Evolutionary conservation across 2,888 invertebrate genomes (phyloP).

Genomic region (Neuroscelio doddi): DNA sequence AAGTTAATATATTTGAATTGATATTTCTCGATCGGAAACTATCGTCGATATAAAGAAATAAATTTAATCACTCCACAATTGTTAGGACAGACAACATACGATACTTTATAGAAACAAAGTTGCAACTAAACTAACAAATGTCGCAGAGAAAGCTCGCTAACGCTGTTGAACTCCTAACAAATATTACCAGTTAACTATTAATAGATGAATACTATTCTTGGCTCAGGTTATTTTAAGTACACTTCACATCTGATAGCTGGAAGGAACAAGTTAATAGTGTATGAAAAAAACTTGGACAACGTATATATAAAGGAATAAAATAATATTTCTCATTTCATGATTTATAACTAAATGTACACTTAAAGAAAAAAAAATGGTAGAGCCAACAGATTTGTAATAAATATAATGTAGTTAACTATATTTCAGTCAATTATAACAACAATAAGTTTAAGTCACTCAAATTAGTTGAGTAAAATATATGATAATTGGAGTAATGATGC

Average conservation of each 20-base stretch:
- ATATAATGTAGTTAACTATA: too few relatives aligned
- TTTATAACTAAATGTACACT: too few relatives aligned
- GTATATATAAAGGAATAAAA: too few relatives aligned
- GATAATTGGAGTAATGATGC: too few relatives aligned
- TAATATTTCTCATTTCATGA: too few relatives aligned
- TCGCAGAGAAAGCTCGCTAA: constrained; percentile 32
- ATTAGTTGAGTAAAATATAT: too few relatives aligned
- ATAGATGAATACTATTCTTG: constrained; percentile 64
- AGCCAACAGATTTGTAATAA: too few relatives aligned
- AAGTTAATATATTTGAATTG: background rate
- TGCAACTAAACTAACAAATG: constrained; percentile 48
- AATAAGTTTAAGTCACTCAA: too few relatives aligned
- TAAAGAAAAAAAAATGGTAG: too few relatives aligned
- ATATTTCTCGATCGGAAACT: background rate
- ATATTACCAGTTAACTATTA: constrained; percentile 64
- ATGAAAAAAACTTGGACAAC: too few relatives aligned
- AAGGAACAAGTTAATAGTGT: too few relatives aligned
- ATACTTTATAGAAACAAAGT: constrained; percentile 27
- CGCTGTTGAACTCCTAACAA: constrained; percentile 55
- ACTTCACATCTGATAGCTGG: constrained; percentile 55
- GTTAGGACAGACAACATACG: background rate
- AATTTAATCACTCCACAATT: background rate
- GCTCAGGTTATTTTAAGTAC: constrained; percentile 68
- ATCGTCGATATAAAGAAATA: background rate
- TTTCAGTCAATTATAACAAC: too few relatives aligned